Base-by-base conservation (phyloP, 2,888 invertebrate genomes). In the Anoncus sp. region DNA sequence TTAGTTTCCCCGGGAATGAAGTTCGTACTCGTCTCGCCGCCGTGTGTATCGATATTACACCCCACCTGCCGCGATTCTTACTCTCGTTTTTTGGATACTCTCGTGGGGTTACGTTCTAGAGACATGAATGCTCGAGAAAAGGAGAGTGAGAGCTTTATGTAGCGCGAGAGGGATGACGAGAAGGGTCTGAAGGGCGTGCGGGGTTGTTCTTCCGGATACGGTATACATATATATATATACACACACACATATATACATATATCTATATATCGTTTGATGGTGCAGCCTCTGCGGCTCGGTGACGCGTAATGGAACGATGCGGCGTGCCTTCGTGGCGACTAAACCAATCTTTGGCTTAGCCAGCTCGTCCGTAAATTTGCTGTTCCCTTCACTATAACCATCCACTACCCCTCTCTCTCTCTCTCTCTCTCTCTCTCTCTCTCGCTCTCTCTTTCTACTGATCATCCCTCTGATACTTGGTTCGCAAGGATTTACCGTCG, bases 311-410 rank as follows among this genome's bases (percentile, higher is more conserved):
- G 85, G 85, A 85, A 86, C 85, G 84, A 83, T 85, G 87, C 81
- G 88, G 87, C 88, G 89, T 89, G 90, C 89, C 87, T 88, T 82
- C 87, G 89, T 88, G 90, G 89, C 87, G 84, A 89, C 90, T 91
- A 91, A 91, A 90, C 91, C 91, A 91, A 91, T 91, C 90, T 90
- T 85, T 82, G 88, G 91, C 90, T 91, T 90, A 91, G 89, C 82
- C 85, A 88, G 81, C 73, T 87, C 86, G 87, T 75, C 87, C 87
- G 88, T 87, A 85, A 87, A 82, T 83, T 88, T 86, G 82, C 85
- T 83, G 81, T 81, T 83, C 84, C 85, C 82, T 82, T 74, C 66
- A 31, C 40, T 45, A 27, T 51, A 60, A 51, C 53, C 55, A 35
- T 22, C 47, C 40, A 35, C 43, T 31, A 3, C 27, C 49, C 18